Evolutionary conservation across 2,797 vertebrate species (phyloP), one percentile per base, ranked within the genome.

Genomic region (Sparidentex hasta): DNA sequence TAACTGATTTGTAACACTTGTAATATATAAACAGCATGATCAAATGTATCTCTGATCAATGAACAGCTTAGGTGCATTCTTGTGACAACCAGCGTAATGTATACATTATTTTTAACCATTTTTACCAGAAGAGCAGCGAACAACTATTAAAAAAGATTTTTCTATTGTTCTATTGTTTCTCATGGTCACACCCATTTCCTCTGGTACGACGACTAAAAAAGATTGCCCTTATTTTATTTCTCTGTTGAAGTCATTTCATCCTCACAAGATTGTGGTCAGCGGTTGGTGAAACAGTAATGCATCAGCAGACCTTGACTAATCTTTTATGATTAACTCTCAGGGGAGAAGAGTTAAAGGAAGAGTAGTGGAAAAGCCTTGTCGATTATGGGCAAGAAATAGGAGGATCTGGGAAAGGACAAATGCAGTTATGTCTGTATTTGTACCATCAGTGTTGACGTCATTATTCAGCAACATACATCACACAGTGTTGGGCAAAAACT

Each of bases 151-250:
- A 83, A 65, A 47, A 21, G 1, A 61, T 25, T 73, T 62, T 71
- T 83, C 73, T 64, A 83, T 87, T 83, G 79, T 88, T 71, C 70
- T 58, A 73, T 80, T 74, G 71, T 88, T 83, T 74, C 47, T 18
- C 7, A 20, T 3, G 48, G 47, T 75, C 74, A 71, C 79, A 86
- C 80, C 79, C 77, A 88, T 83, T 84, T 91, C 89, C 83, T 88
- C 54, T 72, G 2, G 54, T 29, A 59, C 55, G 41, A 63, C 20
- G 56, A 77, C 66, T 33, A 76, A 72, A 82, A 76, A 68, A 23
- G 41, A 57, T 23, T 58, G 33, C 55, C 54, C 62, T 59, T 81
- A 55, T 74, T 84, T 81, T 50, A 58, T 72, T 74, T 79, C 71
- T 86, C 55, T 41, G 54, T 76, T 61, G 46, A 59, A 58, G 57